Percentiles rank a stretch among this genome's conserved stretches.
phyloP scores from a whole-genome alignment of 2,888 invertebrate genomes.

The Petrolisthes manimaculis region DNA sequence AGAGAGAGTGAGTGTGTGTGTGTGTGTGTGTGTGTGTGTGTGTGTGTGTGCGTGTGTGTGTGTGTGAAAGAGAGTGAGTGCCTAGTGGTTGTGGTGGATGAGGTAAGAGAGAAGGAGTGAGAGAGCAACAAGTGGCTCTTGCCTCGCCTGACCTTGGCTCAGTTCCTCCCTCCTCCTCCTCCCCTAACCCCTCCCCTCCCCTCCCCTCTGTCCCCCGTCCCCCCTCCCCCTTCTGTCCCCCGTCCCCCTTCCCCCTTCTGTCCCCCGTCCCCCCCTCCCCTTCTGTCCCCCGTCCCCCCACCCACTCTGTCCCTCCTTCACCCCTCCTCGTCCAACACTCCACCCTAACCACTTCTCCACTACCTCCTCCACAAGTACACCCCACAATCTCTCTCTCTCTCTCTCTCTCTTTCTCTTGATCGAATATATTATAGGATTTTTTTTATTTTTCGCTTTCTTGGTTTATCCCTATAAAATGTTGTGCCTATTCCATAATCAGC shows the following conservation, averaged over 20 bases:
- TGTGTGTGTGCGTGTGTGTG: conserved; percentile 31
- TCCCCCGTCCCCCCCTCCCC: too few species aligned
- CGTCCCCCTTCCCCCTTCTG: too few species aligned
- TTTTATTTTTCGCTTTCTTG: too few species aligned
- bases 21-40: conserved; percentile 27
- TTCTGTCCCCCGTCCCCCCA: too few species aligned
- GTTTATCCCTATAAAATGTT: too few species aligned
- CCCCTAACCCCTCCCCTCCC: not conserved
- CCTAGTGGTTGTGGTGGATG: conserved; percentile 8
- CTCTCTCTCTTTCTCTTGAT: not conserved
- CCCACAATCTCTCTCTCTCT: not conserved
- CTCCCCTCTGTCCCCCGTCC: too few species aligned
- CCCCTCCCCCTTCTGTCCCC: too few species aligned
- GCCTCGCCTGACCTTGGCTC: not conserved
- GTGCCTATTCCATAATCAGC: too few species aligned
- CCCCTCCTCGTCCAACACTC: not conserved
- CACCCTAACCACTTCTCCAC: too few species aligned
- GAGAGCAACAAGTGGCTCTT: not conserved
- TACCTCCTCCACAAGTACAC: not conserved
- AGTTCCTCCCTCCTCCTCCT: not conserved
- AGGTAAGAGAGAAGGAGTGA: too few species aligned
- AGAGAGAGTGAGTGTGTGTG: conserved; percentile 9
- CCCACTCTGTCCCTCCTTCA: not conserved
- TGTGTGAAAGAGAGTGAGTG: not conserved
- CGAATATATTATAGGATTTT: too few species aligned